phyloP scores from a whole-genome alignment of 2,888 invertebrate species.

The Drosophila rellima region DNA sequence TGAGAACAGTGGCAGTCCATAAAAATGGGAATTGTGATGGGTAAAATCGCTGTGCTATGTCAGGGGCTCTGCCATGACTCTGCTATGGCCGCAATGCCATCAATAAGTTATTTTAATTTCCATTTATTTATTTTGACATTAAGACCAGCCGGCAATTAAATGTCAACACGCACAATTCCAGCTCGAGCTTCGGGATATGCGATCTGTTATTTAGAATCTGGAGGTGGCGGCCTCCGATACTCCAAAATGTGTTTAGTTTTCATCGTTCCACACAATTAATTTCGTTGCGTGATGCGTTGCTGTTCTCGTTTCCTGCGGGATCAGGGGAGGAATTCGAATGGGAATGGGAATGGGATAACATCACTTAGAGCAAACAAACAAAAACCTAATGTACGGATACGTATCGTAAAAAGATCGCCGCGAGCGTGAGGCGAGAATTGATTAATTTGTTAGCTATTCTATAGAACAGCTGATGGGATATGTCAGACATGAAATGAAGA shows the following conservation, averaged over 20 bases:
- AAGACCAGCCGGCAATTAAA: conserved; percentile 76
- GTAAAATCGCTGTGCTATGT: conserved; percentile 10
- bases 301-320: conserved; percentile 51
- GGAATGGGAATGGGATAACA: conserved; percentile 58
- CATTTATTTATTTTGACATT: conserved; percentile 81
- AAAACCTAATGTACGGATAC: conserved; percentile 43
- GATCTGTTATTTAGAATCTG: conserved; percentile 35
- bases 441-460: conserved; percentile 68
- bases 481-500: conserved; percentile 33
- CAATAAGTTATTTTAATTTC: conserved; percentile 76
- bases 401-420: conserved; percentile 50
- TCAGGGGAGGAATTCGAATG: conserved; percentile 34
- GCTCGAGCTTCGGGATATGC: conserved; percentile 14
- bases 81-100: conserved; percentile 46
- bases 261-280: conserved; percentile 43
- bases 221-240: conserved; percentile 15
- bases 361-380: conserved; percentile 66
- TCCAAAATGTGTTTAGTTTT: conserved; percentile 13
- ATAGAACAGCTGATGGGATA: conserved; percentile 64
- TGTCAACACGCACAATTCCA: conserved; percentile 73
- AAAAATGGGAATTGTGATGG: conserved; percentile 38
- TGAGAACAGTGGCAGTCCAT: conserved; percentile 35
- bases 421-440: conserved; percentile 64
- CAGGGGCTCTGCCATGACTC: conserved; percentile 1
- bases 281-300: conserved; percentile 39